A percentile compares a stretch with the other conserved stretches of the same genome.
Evolutionary conservation across 2,888 invertebrate genomes (phyloP).

Genomic region (Mythimna pallens): DNA sequence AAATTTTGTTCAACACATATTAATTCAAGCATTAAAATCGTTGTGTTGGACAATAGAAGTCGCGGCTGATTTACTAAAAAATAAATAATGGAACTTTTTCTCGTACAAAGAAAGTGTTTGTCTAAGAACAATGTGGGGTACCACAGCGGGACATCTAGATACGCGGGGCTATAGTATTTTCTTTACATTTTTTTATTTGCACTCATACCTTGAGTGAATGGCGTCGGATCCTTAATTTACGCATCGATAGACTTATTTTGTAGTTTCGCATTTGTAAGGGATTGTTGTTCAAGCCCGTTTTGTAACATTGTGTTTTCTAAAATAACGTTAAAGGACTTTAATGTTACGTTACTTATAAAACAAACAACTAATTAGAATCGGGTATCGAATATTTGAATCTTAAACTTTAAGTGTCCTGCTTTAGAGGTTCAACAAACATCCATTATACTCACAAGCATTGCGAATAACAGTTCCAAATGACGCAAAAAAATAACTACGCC

Average conservation of each 20-base stretch:
- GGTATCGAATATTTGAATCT: background rate
- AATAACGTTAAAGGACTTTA: conserved; percentile 62
- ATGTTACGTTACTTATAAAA: conserved; percentile 24
- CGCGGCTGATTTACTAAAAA: conserved; percentile 82
- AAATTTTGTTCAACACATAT: conserved; percentile 75
- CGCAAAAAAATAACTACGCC: conserved; percentile 33
- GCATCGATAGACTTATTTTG: conserved; percentile 88
- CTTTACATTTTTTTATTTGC: conserved; percentile 83
- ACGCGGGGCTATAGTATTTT: conserved; percentile 82
- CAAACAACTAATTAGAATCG: conserved; percentile 27
- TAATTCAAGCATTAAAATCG: conserved; percentile 86
- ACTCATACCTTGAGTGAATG: conserved; percentile 83
- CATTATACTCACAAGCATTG: conserved; percentile 16
- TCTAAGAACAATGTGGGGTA: conserved; percentile 87
- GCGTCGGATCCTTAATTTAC: conserved; percentile 88
- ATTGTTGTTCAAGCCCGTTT: conserved; percentile 84
- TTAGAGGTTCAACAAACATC: background rate
- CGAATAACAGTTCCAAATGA: conserved; percentile 11
- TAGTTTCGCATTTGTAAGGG: conserved; percentile 84
- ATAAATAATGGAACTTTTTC: conserved; percentile 82
- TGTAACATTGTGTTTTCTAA: conserved; percentile 83
- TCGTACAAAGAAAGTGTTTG: conserved; percentile 87
- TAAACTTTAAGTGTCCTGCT: background rate
- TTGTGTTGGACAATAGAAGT: conserved; percentile 76
- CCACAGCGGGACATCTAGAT: conserved; percentile 90